Conservation (phyloP, 2,113 vertebrate species). For the Sus scrofa region T2T-Sscrofa CM000812.6:101699501-101700000, state of each 20-base stretch:
- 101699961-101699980: not conserved
- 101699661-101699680: not conserved
- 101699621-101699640: not conserved
- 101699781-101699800: not conserved
- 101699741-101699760: not conserved
- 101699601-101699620: too few species aligned
- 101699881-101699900: too few species aligned
- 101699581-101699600: too few species aligned
- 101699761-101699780: not conserved
- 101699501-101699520: too few species aligned
- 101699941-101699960: not conserved
- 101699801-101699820: not conserved
- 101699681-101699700: too few species aligned
- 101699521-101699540: too few species aligned
- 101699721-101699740: too few species aligned
- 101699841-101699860: not conserved
- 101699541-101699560: too few species aligned
- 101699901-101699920: too few species aligned
- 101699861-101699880: not conserved
- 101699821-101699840: not conserved
- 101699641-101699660: not conserved
- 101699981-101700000: not conserved
- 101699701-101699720: too few species aligned
- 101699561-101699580: too few species aligned
- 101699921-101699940: too few species aligned